Evolutionary conservation across 2,888 invertebrate species (phyloP), one percentile per base, ranked within the genome.

Genomic region (Lysandra coridon): DNA sequence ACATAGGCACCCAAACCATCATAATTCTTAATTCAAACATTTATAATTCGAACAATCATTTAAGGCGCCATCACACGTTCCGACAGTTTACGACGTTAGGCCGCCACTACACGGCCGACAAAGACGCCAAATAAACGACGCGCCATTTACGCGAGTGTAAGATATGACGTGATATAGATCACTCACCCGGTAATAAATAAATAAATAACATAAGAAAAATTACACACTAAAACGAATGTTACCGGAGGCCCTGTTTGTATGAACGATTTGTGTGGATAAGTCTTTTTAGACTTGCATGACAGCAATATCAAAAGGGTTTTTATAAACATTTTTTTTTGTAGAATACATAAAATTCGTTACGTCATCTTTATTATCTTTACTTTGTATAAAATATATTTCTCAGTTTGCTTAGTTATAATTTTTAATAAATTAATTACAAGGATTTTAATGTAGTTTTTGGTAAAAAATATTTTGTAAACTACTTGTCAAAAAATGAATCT

Each of bases 141-240:
- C 88, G 85, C 92, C 94, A 93, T 94, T 94, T 93, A 93, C 94
- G 92, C 93, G 92, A 93, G 93, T 93, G 93, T 93, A 93, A 94
- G 94, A 93, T 94, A 94, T 94, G 94, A 94, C 93, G 91, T 93
- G 90, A 92, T 92, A 93, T 94, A 93, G 93, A 94, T 94, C 94
- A 94, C 94, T 94, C 93, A 93, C 90, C 90, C 84, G 87, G 92
- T 92, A 93, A 94, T 94, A 94, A 94, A 94, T 94, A 94, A 94
- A 94, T 94, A 94, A 94, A 94, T 94, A 94, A 94, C 93, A 89
- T 90, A 94, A 93, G 94, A 94, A 94, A 94, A 94, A 94, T 94
- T 94, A 94, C 94, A 91, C 91, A 93, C 92, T 92, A 94, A 94
- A 94, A 90, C 94, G 94, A 94, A 93, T 92, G 93, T 93, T 89